Base-by-base conservation (phyloP, 2,113 vertebrate species). In the Gila orcuttii region DNA sequence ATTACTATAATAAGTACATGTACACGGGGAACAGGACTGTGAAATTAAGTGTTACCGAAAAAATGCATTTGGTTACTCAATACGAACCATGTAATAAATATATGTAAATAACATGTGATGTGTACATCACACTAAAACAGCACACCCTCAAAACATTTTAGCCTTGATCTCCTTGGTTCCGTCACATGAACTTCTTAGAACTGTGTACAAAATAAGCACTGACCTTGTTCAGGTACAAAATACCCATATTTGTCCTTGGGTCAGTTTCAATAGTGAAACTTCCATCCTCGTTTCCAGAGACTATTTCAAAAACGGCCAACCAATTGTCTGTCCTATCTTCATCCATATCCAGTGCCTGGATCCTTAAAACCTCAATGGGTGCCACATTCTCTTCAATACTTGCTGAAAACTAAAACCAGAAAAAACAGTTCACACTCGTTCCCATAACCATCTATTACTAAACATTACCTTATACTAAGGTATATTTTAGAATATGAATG, bases 241-340 rank as follows among this genome's bases (percentile, higher is more conserved):
- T 89, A 78, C 96, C 96, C 92, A 96, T 93, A 33, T 97, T 97
- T 87, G 95, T 97, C 36, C 84, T 78, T 84, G 93, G 89, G 88
- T 97, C 95, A 36, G 96, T 95, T 86, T 94, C 83, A 47, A 97
- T 95, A 82, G 93, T 93, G 86, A 97, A 97, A 19, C 80, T 93
- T 47, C 94, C 93, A 17, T 93, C 93, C 50, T 97, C 96, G 82
- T 97, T 96, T 87, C 96, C 96, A 0, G 94, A 92, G 52, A 96
- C 87, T 89, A 97, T 96, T 62, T 93, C 82, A 89, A 96, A 96
- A 12, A 94, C 87, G 28, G 95, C 95, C 86, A 93, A 73, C 96
- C 96, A 97, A n/a, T 97, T 97, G 87, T 96, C 95, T 2, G 94
- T 93, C 80, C 88, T 91, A 81, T 95, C 92, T 93, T 95, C 94